These are phyloP conservation scores for Synergus gifuensis DNA, from an alignment of 2,888 invertebrate species.

Conservation along the genomic window DNA sequence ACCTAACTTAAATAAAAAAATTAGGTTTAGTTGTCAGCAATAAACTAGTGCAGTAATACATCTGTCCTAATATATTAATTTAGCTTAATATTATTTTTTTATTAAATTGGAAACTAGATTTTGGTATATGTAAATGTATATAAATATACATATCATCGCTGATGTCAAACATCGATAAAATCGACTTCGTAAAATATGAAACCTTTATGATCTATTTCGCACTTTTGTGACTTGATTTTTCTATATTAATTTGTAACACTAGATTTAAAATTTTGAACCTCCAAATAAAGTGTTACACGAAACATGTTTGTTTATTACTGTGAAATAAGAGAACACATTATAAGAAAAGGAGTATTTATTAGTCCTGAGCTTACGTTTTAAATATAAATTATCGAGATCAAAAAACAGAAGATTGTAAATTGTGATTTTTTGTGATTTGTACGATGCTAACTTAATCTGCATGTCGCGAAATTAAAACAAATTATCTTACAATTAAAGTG, in stretches of 20 bases:
- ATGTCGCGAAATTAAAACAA: neutral
- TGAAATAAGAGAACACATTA: neutral
- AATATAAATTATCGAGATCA: slow-evolving; percentile 20
- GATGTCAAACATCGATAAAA: slow-evolving; percentile 22
- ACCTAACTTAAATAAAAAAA: slow-evolving; percentile 43
- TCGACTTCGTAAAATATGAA: neutral
- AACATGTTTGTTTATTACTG: neutral
- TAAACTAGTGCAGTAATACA: slow-evolving; percentile 40
- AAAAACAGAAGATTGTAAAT: neutral
- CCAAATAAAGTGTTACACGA: slow-evolving; percentile 19
- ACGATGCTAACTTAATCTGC: neutral
- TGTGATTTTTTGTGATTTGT: neutral
- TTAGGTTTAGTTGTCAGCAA: slow-evolving; percentile 36
- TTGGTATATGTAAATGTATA: slow-evolving; percentile 35
- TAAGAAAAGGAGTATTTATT: slow-evolving; percentile 35
- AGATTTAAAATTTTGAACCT: slow-evolving; percentile 1
- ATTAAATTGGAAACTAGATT: slow-evolving; percentile 38
- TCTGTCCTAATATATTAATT: slow-evolving; percentile 42
- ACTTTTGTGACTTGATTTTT: slow-evolving; percentile 6
- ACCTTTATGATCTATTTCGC: slow-evolving; percentile 1
- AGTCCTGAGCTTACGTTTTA: slow-evolving; percentile 18
- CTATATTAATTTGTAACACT: slow-evolving; percentile 22
- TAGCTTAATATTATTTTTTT: slow-evolving; percentile 13
- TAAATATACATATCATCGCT: slow-evolving; percentile 26
- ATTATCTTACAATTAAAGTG: neutral